A percentile compares a stretch with the other conserved stretches of the same genome.
phyloP scores from a whole-genome alignment of 2,888 invertebrate species.

The Tetragnatha montana region DNA sequence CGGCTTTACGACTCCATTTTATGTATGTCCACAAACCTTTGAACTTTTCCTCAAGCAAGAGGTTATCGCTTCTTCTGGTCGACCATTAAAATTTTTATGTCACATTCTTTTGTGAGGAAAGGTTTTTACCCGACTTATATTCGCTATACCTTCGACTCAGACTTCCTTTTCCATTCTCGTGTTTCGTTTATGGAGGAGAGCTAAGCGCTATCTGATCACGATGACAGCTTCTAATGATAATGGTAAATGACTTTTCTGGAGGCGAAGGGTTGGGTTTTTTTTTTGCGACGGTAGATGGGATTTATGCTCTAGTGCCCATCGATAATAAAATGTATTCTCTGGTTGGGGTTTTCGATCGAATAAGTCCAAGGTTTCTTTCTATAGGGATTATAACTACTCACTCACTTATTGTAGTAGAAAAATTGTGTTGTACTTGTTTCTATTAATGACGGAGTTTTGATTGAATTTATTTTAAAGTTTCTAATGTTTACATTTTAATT shows the following conservation, averaged over 20 bases:
- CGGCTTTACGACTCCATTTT: slow-evolving; percentile 44
- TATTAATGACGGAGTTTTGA: no score
- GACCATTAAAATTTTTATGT: slow-evolving; percentile 40
- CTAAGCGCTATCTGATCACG: background rate
- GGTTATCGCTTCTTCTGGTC: slow-evolving; percentile 37
- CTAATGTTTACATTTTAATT: no score
- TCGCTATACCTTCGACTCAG: background rate
- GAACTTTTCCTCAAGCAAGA: slow-evolving; percentile 24
- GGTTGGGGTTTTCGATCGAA: background rate
- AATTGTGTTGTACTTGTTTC: no score
- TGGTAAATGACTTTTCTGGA: background rate
- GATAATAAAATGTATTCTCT: background rate
- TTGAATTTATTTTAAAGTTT: no score
- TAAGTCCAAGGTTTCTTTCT: no score
- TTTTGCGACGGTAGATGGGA: no score
- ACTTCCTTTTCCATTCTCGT: background rate
- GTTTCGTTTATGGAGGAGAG: background rate
- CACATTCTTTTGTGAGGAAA: slow-evolving; percentile 25
- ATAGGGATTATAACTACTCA: no score
- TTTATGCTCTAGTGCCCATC: background rate
- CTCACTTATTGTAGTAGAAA: no score
- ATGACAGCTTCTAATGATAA: background rate
- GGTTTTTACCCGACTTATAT: slow-evolving; percentile 36
- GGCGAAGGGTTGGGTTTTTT: background rate
- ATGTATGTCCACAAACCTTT: slow-evolving; percentile 52